Conservation (phyloP, 2,113 vertebrate genomes). For the Equus quagga region DNA sequence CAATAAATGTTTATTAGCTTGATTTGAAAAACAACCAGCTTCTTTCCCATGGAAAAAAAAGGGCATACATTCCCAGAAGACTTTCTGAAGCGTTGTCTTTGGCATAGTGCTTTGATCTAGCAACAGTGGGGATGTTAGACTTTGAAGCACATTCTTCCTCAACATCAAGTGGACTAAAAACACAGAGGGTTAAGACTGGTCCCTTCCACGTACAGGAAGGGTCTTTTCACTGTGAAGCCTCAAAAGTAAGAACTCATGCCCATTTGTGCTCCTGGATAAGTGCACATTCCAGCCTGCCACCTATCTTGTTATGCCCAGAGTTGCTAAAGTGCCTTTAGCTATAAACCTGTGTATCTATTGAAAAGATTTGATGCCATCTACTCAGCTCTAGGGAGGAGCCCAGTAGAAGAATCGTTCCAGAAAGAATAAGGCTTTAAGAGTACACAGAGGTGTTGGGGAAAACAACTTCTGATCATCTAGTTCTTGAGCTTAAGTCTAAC, state of each 20-base stretch:
- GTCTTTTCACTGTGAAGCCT: background rate
- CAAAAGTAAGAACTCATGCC: background rate
- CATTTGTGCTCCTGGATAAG: background rate
- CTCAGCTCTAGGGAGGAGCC: background rate
- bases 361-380: slow-evolving; percentile 3
- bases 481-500: background rate
- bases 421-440: background rate
- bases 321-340: background rate
- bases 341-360: background rate
- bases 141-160: slow-evolving; percentile 49
- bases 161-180: slow-evolving; percentile 29
- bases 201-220: background rate
- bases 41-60: slow-evolving; percentile 31
- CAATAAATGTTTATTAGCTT: slow-evolving; percentile 44
- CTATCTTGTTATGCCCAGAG: background rate
- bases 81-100: slow-evolving; percentile 33
- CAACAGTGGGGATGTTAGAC: slow-evolving; percentile 30
- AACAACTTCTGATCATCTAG: background rate
- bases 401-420: background rate
- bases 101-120: slow-evolving; percentile 48
- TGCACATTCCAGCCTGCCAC: background rate
- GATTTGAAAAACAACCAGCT: background rate
- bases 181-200: background rate
- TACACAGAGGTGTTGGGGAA: background rate
- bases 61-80: background rate